phyloP scores from a whole-genome alignment of 2,113 vertebrate species.

The Candoia aspera region DNA sequence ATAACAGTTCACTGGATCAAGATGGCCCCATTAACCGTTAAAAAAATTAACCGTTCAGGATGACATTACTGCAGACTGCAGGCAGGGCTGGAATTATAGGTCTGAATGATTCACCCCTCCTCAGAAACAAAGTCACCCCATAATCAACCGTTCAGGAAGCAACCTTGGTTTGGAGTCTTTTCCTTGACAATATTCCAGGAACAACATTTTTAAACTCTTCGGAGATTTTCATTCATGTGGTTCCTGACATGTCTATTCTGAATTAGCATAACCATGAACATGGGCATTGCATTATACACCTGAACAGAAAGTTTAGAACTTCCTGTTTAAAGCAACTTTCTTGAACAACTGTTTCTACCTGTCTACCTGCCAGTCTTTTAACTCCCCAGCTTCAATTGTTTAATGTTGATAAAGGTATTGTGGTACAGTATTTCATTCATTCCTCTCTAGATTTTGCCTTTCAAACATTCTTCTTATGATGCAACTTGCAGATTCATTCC shows the following conservation, averaged over 20 bases:
- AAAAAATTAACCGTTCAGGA: not conserved
- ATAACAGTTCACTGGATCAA: not conserved
- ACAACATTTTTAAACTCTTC: not conserved
- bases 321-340: constrained; percentile 7
- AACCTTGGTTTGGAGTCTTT: not conserved
- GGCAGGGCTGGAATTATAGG: not conserved
- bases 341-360: not conserved
- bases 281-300: not conserved
- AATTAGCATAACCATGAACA: not conserved
- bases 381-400: not conserved
- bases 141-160: not conserved
- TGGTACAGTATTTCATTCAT: not conserved
- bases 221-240: not conserved
- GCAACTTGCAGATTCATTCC: not conserved
- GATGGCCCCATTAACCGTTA: not conserved
- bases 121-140: not conserved
- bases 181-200: not conserved
- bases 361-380: not conserved
- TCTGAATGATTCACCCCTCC: not conserved
- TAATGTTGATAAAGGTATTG: not conserved
- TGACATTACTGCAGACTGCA: not conserved
- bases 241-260: not conserved
- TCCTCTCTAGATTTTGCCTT: not conserved
- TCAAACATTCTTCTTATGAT: not conserved
- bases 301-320: not conserved